Base-by-base conservation (phyloP, 2,113 vertebrate genomes). In the Haemorhous mexicanus region DNA sequence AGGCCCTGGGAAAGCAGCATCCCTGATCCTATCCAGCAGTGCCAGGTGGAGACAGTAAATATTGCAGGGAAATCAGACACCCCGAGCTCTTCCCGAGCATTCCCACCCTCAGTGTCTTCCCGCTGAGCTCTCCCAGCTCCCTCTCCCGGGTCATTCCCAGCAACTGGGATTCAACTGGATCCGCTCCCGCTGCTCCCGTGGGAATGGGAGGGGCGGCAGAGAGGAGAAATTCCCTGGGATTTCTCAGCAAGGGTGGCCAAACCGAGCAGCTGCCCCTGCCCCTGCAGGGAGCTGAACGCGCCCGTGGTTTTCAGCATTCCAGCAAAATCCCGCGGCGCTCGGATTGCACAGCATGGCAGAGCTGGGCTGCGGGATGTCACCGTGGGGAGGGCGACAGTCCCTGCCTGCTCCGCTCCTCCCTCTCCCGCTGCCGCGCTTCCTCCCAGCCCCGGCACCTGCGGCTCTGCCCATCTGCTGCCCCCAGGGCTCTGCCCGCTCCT, bases 311-410 rank as follows among this genome's bases (percentile, higher is more conserved):
- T 35, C 67, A 19, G 56, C 35, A 4, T 32, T 6, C 5, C 30
- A 17, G n/a, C 46, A 6, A 26, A 74, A 58, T 3, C 27, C 50
- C 16, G 47, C 32, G 3, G 13, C 3, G 5, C 44, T 47, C 1
- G 43, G 43, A 14, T 10, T 9, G 7, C 33, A 0, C 41, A 3
- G 32, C 7, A 16, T 2, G 3, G 0, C 32, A 4, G 33, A 49
- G 47, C 46, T 5, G 46, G 46, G 21, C 50, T 35, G 61, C 4
- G 2, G 49, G 49, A 8, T 20, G 72, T 30, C 77, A 27, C 58
- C 78, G 10, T 55, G 55, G 7, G 5, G 20, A 7, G 62, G 74
- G 87, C 33, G 83, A n/a, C 62, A 9, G 8, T 33, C 53, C 16
- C 61, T 10, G 5, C 41, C 27, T 32, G 28, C 16, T 16, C 44